Percentiles rank a stretch among this genome's conserved stretches.
phyloP scores from a whole-genome alignment of 35 echinoderm and acorn worm genomes.

The Lytechinus pictus region DNA sequence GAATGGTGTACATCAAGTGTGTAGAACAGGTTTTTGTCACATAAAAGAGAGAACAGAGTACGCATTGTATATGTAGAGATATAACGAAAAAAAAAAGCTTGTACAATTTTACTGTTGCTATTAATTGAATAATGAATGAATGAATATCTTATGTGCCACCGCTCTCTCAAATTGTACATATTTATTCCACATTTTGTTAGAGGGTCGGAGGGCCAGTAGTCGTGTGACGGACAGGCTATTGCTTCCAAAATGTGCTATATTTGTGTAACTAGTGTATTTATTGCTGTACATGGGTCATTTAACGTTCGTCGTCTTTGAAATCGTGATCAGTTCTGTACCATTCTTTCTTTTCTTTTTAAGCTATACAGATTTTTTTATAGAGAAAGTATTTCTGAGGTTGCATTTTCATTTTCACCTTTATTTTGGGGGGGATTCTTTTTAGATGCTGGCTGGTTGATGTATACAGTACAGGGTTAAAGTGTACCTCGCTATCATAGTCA shows the following conservation, averaged over 20 bases:
- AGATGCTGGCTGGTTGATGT: slow-evolving; percentile 54
- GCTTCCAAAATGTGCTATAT: slow-evolving; percentile 24
- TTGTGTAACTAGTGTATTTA: slow-evolving; percentile 24
- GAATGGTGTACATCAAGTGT: not conserved
- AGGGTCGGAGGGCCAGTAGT: not conserved
- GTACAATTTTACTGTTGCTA: slow-evolving; percentile 19
- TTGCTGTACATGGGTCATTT: slow-evolving; percentile 20
- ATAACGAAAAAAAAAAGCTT: not conserved
- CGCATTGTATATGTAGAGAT: slow-evolving; percentile 3
- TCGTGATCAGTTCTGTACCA: slow-evolving; percentile 7
- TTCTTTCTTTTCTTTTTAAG: slow-evolving; percentile 44
- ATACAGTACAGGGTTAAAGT: slow-evolving; percentile 39
- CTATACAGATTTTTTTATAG: slow-evolving; percentile 51
- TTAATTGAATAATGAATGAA: slow-evolving; percentile 16
- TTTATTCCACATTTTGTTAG: slow-evolving; percentile 45
- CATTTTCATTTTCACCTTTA: not conserved
- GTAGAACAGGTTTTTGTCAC: not conserved
- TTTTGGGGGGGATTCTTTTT: not conserved
- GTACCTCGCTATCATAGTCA: not conserved
- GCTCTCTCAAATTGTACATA: slow-evolving; percentile 23
- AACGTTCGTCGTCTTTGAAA: not conserved
- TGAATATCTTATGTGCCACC: not conserved
- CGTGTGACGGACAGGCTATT: not conserved
- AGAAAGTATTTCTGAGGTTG: not conserved
- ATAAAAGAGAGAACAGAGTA: not conserved